Conservation (phyloP, 2,888 invertebrate species). For the Liopterus haemorrhoidalis region DNA sequence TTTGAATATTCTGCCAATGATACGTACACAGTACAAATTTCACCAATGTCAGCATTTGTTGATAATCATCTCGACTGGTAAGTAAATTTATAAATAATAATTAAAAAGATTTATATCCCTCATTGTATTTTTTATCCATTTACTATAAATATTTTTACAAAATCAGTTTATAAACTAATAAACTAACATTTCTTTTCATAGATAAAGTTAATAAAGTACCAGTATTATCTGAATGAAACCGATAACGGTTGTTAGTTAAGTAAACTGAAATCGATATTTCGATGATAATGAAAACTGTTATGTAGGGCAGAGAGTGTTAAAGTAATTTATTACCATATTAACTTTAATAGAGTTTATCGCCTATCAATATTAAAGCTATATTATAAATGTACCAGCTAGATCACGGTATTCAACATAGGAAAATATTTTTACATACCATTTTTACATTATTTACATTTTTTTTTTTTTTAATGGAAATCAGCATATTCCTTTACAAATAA, state of each 20-base stretch:
- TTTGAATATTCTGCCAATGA: constrained; percentile 98
- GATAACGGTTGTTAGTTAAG: background rate
- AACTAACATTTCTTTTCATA: constrained; percentile 5
- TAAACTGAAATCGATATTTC: too few relatives aligned
- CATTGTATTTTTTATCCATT: background rate
- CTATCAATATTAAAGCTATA: too few relatives aligned
- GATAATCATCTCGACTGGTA: constrained; percentile 96
- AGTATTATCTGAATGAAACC: background rate
- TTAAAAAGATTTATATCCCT: background rate
- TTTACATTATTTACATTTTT: too few relatives aligned
- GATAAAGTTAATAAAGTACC: background rate
- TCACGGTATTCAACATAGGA: too few relatives aligned
- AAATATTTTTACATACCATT: too few relatives aligned
- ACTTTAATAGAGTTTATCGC: too few relatives aligned
- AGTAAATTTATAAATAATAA: constrained; percentile 36
- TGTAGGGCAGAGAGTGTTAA: too few relatives aligned
- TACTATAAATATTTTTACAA: background rate
- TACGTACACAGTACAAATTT: constrained; percentile 92
- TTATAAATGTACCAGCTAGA: too few relatives aligned
- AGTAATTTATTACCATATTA: too few relatives aligned
- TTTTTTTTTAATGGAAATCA: too few relatives aligned
- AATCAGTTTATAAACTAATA: constrained; percentile 4
- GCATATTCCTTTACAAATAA: too few relatives aligned
- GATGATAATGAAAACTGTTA: too few relatives aligned
- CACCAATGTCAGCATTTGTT: constrained; percentile 93